Conservation (phyloP, 2,888 invertebrate genomes). For the Mesorhabditis sp. region DNA sequence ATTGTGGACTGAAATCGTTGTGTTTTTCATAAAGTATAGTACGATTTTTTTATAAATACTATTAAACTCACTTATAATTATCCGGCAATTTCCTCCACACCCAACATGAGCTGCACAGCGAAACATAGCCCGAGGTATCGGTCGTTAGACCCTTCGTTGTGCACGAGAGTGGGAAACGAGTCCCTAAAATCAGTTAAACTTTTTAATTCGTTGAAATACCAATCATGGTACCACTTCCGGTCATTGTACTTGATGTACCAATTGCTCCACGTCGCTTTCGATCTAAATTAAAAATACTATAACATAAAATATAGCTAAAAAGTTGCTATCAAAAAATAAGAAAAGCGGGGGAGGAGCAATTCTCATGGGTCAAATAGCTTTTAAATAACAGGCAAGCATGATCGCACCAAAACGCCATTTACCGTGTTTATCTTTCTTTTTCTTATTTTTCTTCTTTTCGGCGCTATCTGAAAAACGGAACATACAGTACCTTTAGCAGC, state of each 20-base stretch:
- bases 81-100: conserved; percentile 47
- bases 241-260: conserved; percentile 8
- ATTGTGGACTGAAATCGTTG: conserved; percentile 34
- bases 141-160: conserved; percentile 38
- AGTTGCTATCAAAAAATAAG: too few relatives aligned
- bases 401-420: too few relatives aligned
- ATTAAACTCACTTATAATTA: conserved; percentile 27
- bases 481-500: too few relatives aligned
- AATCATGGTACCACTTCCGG: conserved; percentile 5
- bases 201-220: neutral
- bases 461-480: too few relatives aligned
- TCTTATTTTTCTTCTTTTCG: too few relatives aligned
- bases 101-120: conserved; percentile 48
- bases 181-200: conserved; percentile 16
- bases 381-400: too few relatives aligned
- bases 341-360: too few relatives aligned
- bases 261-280: neutral
- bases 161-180: conserved; percentile 43
- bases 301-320: too few relatives aligned
- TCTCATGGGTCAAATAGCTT: too few relatives aligned
- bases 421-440: too few relatives aligned
- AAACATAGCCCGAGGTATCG: conserved; percentile 34
- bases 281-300: neutral
- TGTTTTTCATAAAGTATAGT: neutral
- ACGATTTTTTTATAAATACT: neutral